Percentiles rank a stretch among this genome's conserved stretches.
Conservation (phyloP, 2,113 vertebrate species). For the Engystomops pustulosus region DNA sequence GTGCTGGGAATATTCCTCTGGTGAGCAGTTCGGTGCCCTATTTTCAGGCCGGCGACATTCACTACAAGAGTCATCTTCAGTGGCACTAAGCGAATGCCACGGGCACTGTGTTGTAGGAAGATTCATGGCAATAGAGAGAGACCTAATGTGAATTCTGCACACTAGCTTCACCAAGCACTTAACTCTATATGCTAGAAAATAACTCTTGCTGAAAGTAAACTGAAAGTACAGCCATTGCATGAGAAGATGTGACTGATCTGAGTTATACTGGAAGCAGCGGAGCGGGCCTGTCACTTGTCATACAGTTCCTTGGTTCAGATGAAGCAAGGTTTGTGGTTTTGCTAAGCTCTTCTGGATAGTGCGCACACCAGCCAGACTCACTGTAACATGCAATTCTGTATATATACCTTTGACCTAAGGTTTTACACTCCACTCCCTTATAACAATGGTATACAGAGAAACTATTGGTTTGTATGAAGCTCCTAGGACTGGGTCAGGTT, state of each 20-base stretch:
- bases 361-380: neutral
- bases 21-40: constrained; percentile 66
- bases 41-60: constrained; percentile 68
- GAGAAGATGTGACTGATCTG: neutral
- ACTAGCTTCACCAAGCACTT: constrained; percentile 37
- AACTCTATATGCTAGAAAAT: constrained; percentile 14
- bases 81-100: constrained; percentile 58
- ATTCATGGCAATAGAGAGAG: constrained; percentile 54
- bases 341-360: constrained; percentile 2
- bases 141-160: constrained; percentile 41
- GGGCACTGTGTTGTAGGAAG: constrained; percentile 60
- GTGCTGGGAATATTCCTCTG: constrained; percentile 68
- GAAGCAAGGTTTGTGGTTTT: neutral
- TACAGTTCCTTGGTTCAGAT: neutral
- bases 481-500: neutral
- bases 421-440: neutral
- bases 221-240: neutral
- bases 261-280: neutral
- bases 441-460: neutral
- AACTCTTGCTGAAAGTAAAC: neutral
- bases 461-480: no score
- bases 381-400: neutral
- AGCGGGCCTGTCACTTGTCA: neutral
- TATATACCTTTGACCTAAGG: constrained; percentile 1
- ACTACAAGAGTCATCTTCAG: constrained; percentile 55